phyloP scores from a whole-genome alignment of 2,888 invertebrate species.

The Leuctra nigra region DNA sequence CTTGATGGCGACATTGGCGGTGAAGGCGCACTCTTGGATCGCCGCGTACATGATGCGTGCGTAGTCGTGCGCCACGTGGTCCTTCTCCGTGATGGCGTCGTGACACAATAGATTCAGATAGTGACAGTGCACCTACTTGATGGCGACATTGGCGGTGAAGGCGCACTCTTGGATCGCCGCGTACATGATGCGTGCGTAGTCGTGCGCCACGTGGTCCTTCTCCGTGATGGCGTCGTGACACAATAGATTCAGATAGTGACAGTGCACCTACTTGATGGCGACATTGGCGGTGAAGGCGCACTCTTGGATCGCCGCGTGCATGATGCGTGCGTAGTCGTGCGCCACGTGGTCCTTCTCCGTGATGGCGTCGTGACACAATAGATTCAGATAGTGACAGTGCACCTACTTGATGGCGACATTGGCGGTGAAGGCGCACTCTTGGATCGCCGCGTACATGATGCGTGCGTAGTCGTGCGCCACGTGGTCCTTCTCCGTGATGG shows the following conservation, averaged over 20 bases:
- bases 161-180: constrained; percentile 58
- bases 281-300: constrained; percentile 48
- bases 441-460: constrained; percentile 60
- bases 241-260: too few relatives aligned
- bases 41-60: constrained; percentile 64
- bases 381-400: too few relatives aligned
- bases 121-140: constrained; percentile 44
- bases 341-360: constrained; percentile 85
- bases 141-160: constrained; percentile 46
- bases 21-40: constrained; percentile 51
- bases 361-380: constrained; percentile 59
- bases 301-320: constrained; percentile 59
- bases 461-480: constrained; percentile 84
- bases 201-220: constrained; percentile 77
- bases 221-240: constrained; percentile 69
- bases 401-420: constrained; percentile 46
- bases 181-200: constrained; percentile 73
- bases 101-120: too few relatives aligned
- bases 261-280: constrained; percentile 46
- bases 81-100: constrained; percentile 70
- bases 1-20: constrained; percentile 50
- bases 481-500: constrained; percentile 76
- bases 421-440: constrained; percentile 50
- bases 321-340: constrained; percentile 73
- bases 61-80: constrained; percentile 85